Evolutionary conservation across 2,888 invertebrate species (phyloP).

Genomic region (Shargacucullia verbasci): DNA sequence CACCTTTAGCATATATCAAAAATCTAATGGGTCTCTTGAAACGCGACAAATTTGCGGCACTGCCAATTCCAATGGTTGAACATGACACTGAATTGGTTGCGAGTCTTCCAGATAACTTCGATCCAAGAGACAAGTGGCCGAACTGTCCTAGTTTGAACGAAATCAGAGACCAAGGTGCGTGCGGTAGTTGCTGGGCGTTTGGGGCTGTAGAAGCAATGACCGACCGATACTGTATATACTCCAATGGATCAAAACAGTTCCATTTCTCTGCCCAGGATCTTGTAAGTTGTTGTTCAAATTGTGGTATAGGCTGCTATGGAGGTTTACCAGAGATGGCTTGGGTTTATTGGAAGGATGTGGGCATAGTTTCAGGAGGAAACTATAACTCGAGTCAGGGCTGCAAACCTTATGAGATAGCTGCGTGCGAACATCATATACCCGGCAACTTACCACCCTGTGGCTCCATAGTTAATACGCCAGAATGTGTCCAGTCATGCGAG

Average conservation of each 20-base stretch:
- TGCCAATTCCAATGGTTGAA: constrained; percentile 76
- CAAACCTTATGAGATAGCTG: constrained; percentile 4
- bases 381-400: constrained; percentile 15
- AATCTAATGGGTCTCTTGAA: constrained; percentile 92
- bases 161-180: constrained; percentile 95
- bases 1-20: constrained; percentile 89
- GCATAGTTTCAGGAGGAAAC: constrained; percentile 19
- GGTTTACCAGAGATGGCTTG: background rate
- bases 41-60: constrained; percentile 84
- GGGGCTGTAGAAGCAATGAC: constrained; percentile 97
- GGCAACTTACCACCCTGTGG: constrained; percentile 5
- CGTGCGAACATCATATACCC: constrained; percentile 5
- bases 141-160: constrained; percentile 95
- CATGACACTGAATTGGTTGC: constrained; percentile 74
- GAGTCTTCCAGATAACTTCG: constrained; percentile 93
- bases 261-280: constrained; percentile 19
- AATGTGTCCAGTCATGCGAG: constrained; percentile 1
- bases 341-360: constrained; percentile 2
- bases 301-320: constrained; percentile 5
- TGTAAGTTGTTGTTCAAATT: constrained; percentile 2
- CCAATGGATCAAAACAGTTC: constrained; percentile 6
- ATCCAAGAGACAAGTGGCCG: constrained; percentile 94
- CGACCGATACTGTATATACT: constrained; percentile 87
- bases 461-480: background rate
- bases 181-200: constrained; percentile 98